Percentiles rank a stretch among this genome's conserved stretches.
These are phyloP conservation scores for Camelus dromedarius DNA, from an alignment of 2,113 vertebrate genomes.

Conservation along the genomic window DNA sequence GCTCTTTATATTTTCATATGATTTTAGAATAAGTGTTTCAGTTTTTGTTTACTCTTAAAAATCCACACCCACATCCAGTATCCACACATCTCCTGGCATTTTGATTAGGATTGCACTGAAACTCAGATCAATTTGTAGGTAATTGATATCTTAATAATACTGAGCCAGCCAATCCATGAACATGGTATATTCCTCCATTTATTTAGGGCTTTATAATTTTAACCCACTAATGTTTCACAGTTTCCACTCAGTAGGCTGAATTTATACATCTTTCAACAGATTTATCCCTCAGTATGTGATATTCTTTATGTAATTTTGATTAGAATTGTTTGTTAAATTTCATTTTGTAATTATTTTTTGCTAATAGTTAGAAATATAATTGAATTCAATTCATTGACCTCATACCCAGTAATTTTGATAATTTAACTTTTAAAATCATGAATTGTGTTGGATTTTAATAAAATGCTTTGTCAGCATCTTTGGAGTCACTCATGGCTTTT, in stretches of 20 bases:
- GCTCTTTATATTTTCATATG: conserved; percentile 39
- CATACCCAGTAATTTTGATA: neutral
- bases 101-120: conserved; percentile 15
- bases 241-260: conserved; percentile 7
- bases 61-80: neutral
- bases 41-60: neutral
- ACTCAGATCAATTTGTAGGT: conserved; percentile 19
- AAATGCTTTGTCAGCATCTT: neutral
- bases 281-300: conserved; percentile 49
- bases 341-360: conserved; percentile 49
- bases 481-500: neutral
- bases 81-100: neutral
- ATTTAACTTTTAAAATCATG: conserved; percentile 25
- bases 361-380: neutral
- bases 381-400: conserved; percentile 45
- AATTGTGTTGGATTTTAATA: conserved; percentile 51
- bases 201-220: conserved; percentile 8
- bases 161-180: neutral
- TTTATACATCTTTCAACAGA: neutral
- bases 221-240: neutral
- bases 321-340: conserved; percentile 32
- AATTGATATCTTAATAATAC: conserved; percentile 12
- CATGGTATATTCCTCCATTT: neutral
- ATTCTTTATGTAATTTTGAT: conserved; percentile 61
- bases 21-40: conserved; percentile 45